phyloP scores from a whole-genome alignment of 2,888 invertebrate genomes.

The Parnassius glacialis region DNA sequence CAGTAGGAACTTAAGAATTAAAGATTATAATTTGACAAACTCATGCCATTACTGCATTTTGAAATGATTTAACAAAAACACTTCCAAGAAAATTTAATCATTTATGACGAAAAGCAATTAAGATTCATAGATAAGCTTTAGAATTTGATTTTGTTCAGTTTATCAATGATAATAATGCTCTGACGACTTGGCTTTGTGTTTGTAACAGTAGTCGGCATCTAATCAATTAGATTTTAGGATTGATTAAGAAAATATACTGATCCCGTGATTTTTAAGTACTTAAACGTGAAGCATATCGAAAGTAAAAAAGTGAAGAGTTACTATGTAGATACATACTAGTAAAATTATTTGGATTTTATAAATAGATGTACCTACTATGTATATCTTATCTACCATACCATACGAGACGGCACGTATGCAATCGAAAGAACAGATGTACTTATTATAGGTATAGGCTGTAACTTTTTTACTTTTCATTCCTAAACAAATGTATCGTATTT shows the following conservation, averaged over 20 bases:
- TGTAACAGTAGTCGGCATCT: slow-evolving; percentile 41
- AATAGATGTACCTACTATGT: no score
- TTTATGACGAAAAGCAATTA: slow-evolving; percentile 53
- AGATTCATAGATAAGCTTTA: slow-evolving; percentile 45
- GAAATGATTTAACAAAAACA: slow-evolving; percentile 17
- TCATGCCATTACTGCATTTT: background rate
- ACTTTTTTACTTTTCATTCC: no score
- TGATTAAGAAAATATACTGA: slow-evolving; percentile 14
- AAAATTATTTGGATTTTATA: no score
- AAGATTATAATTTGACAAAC: no score
- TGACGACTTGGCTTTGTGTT: slow-evolving; percentile 38
- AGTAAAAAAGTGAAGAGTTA: background rate
- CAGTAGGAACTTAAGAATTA: no score
- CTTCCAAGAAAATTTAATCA: slow-evolving; percentile 26
- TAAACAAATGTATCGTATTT: no score
- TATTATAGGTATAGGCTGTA: no score
- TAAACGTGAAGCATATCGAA: slow-evolving; percentile 3
- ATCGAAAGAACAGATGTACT: no score
- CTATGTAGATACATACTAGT: no score
- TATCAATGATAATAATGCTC: slow-evolving; percentile 35
- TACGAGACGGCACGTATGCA: no score
- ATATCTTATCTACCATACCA: no score
- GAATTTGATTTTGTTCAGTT: slow-evolving; percentile 32
- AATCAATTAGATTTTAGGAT: slow-evolving; percentile 29
- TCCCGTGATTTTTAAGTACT: slow-evolving; percentile 1